These are phyloP conservation scores for Perithous albicinctus DNA, from an alignment of 2,888 invertebrate genomes.

Conservation along the genomic window DNA sequence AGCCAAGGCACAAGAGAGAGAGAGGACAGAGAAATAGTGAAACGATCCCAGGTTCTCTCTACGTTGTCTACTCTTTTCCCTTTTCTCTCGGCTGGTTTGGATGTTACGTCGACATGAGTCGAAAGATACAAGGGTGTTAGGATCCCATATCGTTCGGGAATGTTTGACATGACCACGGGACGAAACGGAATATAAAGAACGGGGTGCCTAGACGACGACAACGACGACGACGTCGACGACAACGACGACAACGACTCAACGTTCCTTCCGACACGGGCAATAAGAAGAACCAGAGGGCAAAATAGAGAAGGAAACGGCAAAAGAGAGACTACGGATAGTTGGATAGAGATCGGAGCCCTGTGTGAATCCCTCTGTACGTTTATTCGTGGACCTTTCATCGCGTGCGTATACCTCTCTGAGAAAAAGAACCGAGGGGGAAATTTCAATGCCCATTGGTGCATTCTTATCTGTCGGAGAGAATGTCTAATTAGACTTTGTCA, in stretches of 20 bases:
- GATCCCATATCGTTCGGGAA: conserved; percentile 49
- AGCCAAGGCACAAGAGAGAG: neutral
- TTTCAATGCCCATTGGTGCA: neutral
- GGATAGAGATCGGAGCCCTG: conserved; percentile 25
- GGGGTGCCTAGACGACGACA: conserved; percentile 34
- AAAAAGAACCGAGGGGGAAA: neutral
- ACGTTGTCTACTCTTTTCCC: too few species aligned
- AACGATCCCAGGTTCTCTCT: neutral
- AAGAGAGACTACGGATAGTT: neutral
- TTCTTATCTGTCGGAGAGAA: conserved; percentile 46
- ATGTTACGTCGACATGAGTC: neutral
- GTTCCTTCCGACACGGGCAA: conserved; percentile 20
- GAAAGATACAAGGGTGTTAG: conserved; percentile 53
- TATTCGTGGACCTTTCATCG: neutral
- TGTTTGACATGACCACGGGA: conserved; percentile 56
- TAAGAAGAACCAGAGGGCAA: conserved; percentile 33
- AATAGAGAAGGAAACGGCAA: neutral
- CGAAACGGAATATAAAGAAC: conserved; percentile 47
- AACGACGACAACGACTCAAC: conserved; percentile 6
- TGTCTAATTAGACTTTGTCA: conserved; percentile 46
- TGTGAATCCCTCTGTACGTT: neutral
- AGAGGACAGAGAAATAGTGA: conserved; percentile 14
- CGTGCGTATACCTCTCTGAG: conserved; percentile 6
- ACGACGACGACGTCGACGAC: conserved; percentile 24
- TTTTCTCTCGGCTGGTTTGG: neutral